Evolutionary conservation across 2,888 invertebrate species (phyloP).

Genomic region (Eilema griseolum): DNA sequence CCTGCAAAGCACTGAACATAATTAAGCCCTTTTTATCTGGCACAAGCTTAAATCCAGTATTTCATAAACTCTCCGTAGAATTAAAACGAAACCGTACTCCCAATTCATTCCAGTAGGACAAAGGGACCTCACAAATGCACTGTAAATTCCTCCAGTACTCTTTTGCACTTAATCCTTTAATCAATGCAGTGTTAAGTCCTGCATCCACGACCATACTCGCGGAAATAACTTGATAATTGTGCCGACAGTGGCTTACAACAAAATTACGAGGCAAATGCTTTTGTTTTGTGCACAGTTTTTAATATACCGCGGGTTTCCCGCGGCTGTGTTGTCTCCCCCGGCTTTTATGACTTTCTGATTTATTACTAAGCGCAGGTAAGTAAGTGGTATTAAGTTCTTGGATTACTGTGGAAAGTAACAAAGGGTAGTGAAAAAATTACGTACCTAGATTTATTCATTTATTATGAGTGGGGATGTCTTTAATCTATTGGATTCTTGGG

Average conservation of each 20-base stretch:
- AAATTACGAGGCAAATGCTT: slow-evolving; percentile 50
- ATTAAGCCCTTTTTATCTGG: background rate
- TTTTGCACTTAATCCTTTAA: slow-evolving; percentile 39
- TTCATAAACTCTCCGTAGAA: slow-evolving; percentile 8
- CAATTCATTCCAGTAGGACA: background rate
- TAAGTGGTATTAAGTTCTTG: slow-evolving; percentile 48
- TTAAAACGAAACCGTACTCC: background rate
- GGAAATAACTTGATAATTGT: slow-evolving; percentile 45
- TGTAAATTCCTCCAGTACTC: slow-evolving; percentile 11
- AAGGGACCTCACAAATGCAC: slow-evolving; percentile 12
- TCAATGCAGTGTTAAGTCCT: slow-evolving; percentile 41
- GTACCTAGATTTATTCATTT: slow-evolving; percentile 9
- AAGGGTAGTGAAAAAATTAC: slow-evolving; percentile 5
- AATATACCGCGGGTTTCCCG: slow-evolving; percentile 51
- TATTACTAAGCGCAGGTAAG: slow-evolving; percentile 44
- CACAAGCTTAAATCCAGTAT: slow-evolving; percentile 17
- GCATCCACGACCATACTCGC: slow-evolving; percentile 27
- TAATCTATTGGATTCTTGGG: background rate
- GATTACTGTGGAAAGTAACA: slow-evolving; percentile 23
- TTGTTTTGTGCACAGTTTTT: slow-evolving; percentile 61
- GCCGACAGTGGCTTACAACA: slow-evolving; percentile 46
- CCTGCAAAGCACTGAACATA: background rate
- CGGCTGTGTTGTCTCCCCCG: slow-evolving; percentile 43
- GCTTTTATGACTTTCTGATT: slow-evolving; percentile 47
- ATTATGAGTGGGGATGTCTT: background rate